phyloP scores from a whole-genome alignment of 2,888 invertebrate genomes.

The Heliconius charithonia region DNA sequence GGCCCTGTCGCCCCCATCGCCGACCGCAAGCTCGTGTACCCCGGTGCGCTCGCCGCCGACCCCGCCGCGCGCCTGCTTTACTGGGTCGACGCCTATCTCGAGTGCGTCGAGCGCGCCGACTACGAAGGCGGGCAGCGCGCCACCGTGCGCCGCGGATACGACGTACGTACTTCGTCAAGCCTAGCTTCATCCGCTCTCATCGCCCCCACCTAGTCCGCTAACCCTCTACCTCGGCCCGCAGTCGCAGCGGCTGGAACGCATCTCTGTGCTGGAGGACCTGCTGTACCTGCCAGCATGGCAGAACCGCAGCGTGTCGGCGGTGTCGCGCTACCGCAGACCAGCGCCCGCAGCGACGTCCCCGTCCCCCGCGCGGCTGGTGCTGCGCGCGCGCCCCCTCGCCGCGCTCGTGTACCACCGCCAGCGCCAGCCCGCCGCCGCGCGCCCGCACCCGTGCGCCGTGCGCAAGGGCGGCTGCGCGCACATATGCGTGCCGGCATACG shows the following conservation, averaged over 20 bases:
- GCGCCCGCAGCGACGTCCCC: conserved; percentile 49
- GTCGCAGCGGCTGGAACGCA: conserved; percentile 87
- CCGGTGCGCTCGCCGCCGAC: conserved; percentile 89
- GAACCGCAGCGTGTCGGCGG: conserved; percentile 85
- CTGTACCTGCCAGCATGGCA: conserved; percentile 90
- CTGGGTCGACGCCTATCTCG: conserved; percentile 92
- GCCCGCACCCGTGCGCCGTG: conserved; percentile 87
- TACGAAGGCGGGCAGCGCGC: conserved; percentile 88
- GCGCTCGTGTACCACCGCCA: conserved; percentile 90
- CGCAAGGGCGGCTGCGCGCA: conserved; percentile 89
- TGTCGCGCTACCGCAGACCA: conserved; percentile 50
- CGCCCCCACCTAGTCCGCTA: not conserved
- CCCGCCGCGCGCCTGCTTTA: conserved; percentile 88
- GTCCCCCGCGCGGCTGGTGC: conserved; percentile 40
- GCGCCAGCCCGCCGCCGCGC: conserved; percentile 87
- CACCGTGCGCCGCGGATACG: conserved; percentile 83
- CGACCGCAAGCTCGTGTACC: conserved; percentile 89
- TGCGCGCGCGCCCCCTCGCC: conserved; percentile 80
- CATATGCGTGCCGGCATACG: conserved; percentile 88
- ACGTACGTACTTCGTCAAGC: conserved; percentile 60
- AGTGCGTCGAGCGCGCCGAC: conserved; percentile 90
- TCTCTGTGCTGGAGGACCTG: conserved; percentile 89
- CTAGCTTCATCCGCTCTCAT: too few relatives aligned
- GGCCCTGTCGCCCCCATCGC: conserved; percentile 84
- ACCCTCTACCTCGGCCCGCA: conserved; percentile 55